Percentiles rank a stretch among this genome's conserved stretches.
Evolutionary conservation across 2,888 invertebrate species (phyloP).

Genomic region (Tenthredo scrophulariae): DNA sequence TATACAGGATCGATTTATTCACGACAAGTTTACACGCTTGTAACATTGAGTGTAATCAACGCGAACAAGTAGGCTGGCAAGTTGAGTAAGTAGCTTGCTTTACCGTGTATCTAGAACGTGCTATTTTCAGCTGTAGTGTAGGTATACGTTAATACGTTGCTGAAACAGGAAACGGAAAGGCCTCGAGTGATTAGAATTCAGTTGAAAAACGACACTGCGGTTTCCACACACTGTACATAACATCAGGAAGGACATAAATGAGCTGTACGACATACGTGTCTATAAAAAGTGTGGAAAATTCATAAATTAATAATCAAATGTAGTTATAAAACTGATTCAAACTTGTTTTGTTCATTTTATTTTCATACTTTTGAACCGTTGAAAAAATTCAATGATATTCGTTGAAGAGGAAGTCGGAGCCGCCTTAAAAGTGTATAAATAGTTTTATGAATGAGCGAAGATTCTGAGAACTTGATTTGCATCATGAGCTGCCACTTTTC

Average conservation of each 20-base stretch:
- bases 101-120: constrained; percentile 7
- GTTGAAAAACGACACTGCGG: background rate
- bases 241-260: background rate
- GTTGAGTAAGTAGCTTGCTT: constrained; percentile 32
- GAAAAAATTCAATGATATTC: constrained; percentile 33
- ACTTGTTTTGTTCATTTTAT: background rate
- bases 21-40: constrained; percentile 22
- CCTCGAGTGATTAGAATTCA: constrained; percentile 3
- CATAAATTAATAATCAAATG: background rate
- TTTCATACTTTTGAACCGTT: background rate
- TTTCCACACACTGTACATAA: background rate
- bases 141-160: background rate
- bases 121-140: background rate
- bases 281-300: background rate
- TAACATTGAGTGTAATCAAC: constrained; percentile 37
- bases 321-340: background rate
- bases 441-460: constrained; percentile 45
- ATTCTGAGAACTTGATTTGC: constrained; percentile 39
- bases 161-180: constrained; percentile 26
- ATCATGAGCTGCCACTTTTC: background rate
- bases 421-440: constrained; percentile 41
- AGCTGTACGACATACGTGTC: background rate
- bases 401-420: constrained; percentile 4
- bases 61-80: constrained; percentile 30
- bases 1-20: constrained; percentile 14